phyloP scores from a whole-genome alignment of 2,113 vertebrate genomes.

The Psettodes erumei region DNA sequence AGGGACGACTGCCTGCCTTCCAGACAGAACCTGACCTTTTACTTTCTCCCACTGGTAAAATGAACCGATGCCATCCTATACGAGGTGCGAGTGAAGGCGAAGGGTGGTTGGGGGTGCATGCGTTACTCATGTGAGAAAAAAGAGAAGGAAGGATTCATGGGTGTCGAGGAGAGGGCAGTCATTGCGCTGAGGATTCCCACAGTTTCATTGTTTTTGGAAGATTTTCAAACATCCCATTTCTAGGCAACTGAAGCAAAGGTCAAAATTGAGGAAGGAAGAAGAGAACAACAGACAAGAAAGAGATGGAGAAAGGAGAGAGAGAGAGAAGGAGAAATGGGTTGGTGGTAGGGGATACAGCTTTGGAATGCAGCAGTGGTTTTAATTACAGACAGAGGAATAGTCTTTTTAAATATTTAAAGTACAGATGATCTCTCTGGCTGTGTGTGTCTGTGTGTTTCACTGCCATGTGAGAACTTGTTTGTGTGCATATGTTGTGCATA shows the following conservation, averaged over 20 bases:
- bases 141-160: constrained; percentile 38
- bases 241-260: constrained; percentile 73
- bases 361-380: constrained; percentile 76
- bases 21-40: constrained; percentile 71
- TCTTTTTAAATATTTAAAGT: constrained; percentile 84
- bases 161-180: constrained; percentile 55
- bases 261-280: constrained; percentile 64
- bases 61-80: constrained; percentile 43
- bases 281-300: constrained; percentile 36
- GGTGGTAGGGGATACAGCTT: constrained; percentile 56
- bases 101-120: constrained; percentile 7
- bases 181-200: constrained; percentile 58
- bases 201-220: constrained; percentile 71
- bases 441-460: constrained; percentile 26
- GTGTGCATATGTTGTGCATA: constrained; percentile 27
- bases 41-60: constrained; percentile 62
- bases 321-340: constrained; percentile 30
- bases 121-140: constrained; percentile 4
- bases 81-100: constrained; percentile 54
- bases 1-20: constrained; percentile 41
- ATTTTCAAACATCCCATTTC: constrained; percentile 73
- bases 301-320: constrained; percentile 22
- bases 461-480: constrained; percentile 24
- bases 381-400: constrained; percentile 77
- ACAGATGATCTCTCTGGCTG: constrained; percentile 62